A percentile compares a stretch with the other conserved stretches of the same genome.
Conservation (phyloP, 2,888 invertebrate genomes). For the Anodontia alba region DNA sequence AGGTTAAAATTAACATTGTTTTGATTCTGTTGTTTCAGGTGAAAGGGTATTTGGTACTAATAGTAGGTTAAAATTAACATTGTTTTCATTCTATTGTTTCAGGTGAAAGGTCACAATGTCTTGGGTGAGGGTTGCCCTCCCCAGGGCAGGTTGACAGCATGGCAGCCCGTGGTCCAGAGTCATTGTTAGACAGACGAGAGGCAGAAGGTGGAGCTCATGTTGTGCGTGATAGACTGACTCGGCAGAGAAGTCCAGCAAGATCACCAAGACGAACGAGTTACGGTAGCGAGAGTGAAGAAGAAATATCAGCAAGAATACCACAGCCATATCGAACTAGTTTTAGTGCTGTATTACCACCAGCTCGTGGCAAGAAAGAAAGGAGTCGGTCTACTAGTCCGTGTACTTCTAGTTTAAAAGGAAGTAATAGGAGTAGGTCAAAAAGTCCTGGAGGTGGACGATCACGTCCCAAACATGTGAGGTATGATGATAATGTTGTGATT, state of each 20-base stretch:
- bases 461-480: conserved; percentile 76
- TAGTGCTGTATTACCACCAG: conserved; percentile 78
- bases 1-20: too few species aligned
- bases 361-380: conserved; percentile 65
- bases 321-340: conserved; percentile 83
- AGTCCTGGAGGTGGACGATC: conserved; percentile 61
- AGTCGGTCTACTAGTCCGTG: conserved; percentile 75
- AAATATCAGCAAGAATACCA: conserved; percentile 68
- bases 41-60: too few species aligned
- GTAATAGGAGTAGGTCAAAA: conserved; percentile 70
- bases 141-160: conserved; percentile 47
- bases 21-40: too few species aligned
- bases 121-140: conserved; percentile 16
- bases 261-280: conserved; percentile 39
- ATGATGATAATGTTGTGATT: conserved; percentile 76
- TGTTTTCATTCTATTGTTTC: too few species aligned
- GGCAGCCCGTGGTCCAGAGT: conserved; percentile 75
- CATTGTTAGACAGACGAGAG: conserved; percentile 75
- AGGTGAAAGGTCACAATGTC: conserved; percentile 24
- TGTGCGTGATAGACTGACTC: conserved; percentile 73
- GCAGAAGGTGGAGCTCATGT: conserved; percentile 45
- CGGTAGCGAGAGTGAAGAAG: conserved; percentile 52
- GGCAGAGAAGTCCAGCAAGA: conserved; percentile 70
- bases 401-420: conserved; percentile 68
- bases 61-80: too few species aligned